These are phyloP conservation scores for Borostomias antarcticus DNA, from an alignment of 2,797 vertebrate species.

Conservation along the genomic window DNA sequence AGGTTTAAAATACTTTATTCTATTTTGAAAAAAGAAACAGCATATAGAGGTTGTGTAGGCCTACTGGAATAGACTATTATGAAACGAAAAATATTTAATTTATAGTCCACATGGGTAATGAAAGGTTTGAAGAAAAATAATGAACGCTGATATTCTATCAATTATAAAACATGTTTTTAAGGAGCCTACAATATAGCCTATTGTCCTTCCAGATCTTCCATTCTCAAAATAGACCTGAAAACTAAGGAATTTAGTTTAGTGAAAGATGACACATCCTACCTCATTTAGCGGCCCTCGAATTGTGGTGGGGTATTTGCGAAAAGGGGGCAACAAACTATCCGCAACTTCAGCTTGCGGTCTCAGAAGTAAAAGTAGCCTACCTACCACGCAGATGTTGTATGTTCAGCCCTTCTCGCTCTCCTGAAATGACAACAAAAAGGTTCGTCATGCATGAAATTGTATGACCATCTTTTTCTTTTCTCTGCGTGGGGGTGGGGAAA, in stretches of 20 bases:
- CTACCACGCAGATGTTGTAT: constrained; percentile 58
- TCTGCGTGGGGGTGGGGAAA: constrained; percentile 70
- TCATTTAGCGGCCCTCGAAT: background rate
- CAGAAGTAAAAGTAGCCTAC: constrained; percentile 16
- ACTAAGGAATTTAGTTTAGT: background rate
- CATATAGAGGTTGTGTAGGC: background rate
- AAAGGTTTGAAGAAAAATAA: background rate
- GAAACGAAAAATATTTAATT: no score
- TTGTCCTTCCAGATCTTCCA: background rate
- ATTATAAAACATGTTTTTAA: no score
- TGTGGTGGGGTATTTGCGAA: background rate
- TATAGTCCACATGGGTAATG: background rate
- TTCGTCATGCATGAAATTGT: constrained; percentile 73
- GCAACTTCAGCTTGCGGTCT: background rate
- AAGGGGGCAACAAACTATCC: constrained; percentile 4
- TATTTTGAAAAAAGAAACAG: background rate
- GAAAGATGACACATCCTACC: background rate
- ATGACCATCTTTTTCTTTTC: constrained; percentile 66
- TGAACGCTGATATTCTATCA: no score
- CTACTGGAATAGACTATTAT: background rate
- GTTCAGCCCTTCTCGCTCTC: constrained; percentile 36
- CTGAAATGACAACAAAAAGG: constrained; percentile 65
- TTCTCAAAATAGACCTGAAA: background rate
- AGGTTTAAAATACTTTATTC: background rate
- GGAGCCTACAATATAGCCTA: no score